These are phyloP conservation scores for Spatula clypeata DNA, from an alignment of 2,797 vertebrate genomes.

Conservation along the genomic window DNA sequence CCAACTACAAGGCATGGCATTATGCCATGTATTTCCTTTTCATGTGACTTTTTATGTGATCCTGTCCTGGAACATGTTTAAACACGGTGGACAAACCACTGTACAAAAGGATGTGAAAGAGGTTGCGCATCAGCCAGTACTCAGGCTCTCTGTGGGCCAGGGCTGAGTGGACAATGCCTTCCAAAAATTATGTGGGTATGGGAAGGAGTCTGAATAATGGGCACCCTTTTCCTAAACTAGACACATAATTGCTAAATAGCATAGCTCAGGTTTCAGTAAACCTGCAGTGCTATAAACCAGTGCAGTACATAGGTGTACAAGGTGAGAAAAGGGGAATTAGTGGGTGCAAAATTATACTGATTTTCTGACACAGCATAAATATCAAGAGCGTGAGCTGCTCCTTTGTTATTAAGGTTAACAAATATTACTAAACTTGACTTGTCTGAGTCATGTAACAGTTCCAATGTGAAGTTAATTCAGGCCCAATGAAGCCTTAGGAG, in stretches of 20 bases:
- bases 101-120: background rate
- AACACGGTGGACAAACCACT: background rate
- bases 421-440: too few species aligned
- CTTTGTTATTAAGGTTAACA: too few species aligned
- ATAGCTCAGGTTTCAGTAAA: background rate
- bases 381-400: background rate
- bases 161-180: background rate
- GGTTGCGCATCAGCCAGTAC: fast-evolving
- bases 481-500: too few species aligned
- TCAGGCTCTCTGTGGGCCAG: background rate
- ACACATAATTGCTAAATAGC: too few species aligned
- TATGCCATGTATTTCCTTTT: background rate
- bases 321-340: background rate
- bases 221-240: background rate
- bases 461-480: too few species aligned
- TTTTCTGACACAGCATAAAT: background rate
- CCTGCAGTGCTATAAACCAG: background rate
- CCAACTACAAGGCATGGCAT: background rate
- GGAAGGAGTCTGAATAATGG: background rate
- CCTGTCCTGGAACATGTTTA: background rate
- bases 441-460: too few species aligned
- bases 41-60: background rate
- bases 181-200: background rate
- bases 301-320: background rate
- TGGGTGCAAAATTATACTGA: background rate